Base-by-base conservation (phyloP, 2,888 invertebrate species). In the Leucoma salicis region DNA sequence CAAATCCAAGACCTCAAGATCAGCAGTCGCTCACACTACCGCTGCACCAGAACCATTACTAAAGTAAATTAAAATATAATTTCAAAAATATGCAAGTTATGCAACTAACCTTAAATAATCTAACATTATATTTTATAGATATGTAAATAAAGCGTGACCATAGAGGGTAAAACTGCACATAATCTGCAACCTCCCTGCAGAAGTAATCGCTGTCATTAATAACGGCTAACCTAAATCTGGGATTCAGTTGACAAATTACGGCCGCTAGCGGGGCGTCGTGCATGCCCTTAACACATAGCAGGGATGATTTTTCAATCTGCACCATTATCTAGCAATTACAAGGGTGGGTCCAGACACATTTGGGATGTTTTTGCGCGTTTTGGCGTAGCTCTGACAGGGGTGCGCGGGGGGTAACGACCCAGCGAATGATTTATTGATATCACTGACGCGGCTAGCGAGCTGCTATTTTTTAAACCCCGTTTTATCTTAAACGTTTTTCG, bases 241-340 rank as follows among this genome's bases (percentile, higher is more conserved):
- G 56, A 51, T 49, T 59, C 51, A 51, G 53, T 56, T 68, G 67
- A 70, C 71, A 70, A 70, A 70, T 68, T 57, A 70, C 55, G 55
- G 46, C 34, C 41, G 50, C 60, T 61, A 57, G 55, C 49, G 63
- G 61, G 62, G 53, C 59, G 57, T 58, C 56, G 56, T 63, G 63
- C 60, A 63, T 70, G 63, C 72, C 74, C 73, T 71, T 73, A 71
- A 78, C 70, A 74, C 71, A 78, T 70, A 76, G 68, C 66, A 61
- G 69, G 76, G 79, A 86, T 83, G 81, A 84, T 86, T 86, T 87
- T 86, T 87, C 85, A 85, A 85, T 86, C 81, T 78, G 64, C 67
- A 60, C 81, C 82, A 86, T 86, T 86, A 86, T 86, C 82, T 79
- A 76, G 73, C 80, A 83, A 87, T 87, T 86, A 86, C 83, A 82